These are phyloP conservation scores for Tyria jacobaeae DNA, from an alignment of 2,888 invertebrate genomes.

Conservation along the genomic window DNA sequence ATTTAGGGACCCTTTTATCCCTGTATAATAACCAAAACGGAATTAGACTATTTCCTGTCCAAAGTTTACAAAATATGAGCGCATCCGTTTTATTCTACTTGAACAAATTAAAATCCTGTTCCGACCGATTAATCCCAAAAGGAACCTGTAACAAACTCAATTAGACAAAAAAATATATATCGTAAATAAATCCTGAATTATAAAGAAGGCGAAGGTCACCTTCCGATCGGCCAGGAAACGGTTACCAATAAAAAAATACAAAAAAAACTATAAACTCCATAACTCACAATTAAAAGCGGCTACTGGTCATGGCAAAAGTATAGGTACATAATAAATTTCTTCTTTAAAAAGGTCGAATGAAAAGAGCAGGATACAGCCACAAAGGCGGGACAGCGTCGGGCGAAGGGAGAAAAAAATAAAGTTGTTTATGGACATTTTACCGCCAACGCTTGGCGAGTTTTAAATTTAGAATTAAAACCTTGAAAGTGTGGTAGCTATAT, in stretches of 20 bases:
- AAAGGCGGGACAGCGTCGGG: slow-evolving; percentile 74
- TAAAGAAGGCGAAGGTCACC: slow-evolving; percentile 76
- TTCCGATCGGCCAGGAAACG: slow-evolving; percentile 78
- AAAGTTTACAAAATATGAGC: slow-evolving; percentile 59
- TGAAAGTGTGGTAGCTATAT: slow-evolving; percentile 50
- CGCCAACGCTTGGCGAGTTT: slow-evolving; percentile 79
- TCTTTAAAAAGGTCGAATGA: slow-evolving; percentile 83
- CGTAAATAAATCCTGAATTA: slow-evolving; percentile 69
- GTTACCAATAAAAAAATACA: slow-evolving; percentile 57
- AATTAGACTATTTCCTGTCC: slow-evolving; percentile 44
- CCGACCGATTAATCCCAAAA: slow-evolving; percentile 72
- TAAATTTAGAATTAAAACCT: slow-evolving; percentile 79
- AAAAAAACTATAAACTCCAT: slow-evolving; percentile 70
- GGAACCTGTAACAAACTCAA: slow-evolving; percentile 72
- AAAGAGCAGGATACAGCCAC: slow-evolving; percentile 83
- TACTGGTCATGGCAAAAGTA: slow-evolving; percentile 85
- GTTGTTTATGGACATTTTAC: slow-evolving; percentile 83
- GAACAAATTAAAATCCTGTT: slow-evolving; percentile 69
- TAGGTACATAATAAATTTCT: slow-evolving; percentile 86
- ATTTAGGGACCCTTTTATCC: not conserved
- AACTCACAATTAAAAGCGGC: slow-evolving; percentile 85
- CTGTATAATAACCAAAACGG: slow-evolving; percentile 13
- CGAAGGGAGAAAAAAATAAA: slow-evolving; percentile 73
- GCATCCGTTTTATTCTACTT: slow-evolving; percentile 72
- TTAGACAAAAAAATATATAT: slow-evolving; percentile 59